Evolutionary conservation across 2,888 invertebrate species (phyloP), one percentile per base, ranked within the genome.

Genomic region (Ypsolopha sequella): DNA sequence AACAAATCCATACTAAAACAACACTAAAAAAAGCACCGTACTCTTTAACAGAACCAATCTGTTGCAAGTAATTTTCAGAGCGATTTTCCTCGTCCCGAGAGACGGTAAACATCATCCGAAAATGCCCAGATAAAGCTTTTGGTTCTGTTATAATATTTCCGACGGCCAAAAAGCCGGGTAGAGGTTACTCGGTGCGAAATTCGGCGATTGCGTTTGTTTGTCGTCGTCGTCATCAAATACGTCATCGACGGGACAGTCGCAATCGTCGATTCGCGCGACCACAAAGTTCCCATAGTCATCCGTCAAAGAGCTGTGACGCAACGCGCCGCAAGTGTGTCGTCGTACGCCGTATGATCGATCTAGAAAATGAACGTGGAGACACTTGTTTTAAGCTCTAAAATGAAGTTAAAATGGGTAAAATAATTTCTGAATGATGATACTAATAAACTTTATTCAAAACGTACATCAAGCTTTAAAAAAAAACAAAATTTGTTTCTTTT

Each of bases 221-320:
- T 9, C 39, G 51, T 44, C 39, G 51, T 44, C 45, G 45, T 11
- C 45, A 46, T 14, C 33, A 48, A 10, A 14, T 11, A 35, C 36
- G 38, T 34, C 43, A 55, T 58, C 60, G 56, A 58, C 60, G 46
- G 58, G 76, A 56, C 85, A 82, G 73, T 82, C 82, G 78, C 82
- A 82, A 73, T 80, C 74, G 67, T 71, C 80, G 55, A 70, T 61
- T 54, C 76, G 76, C 62, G 68, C 64, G 61, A 72, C 85, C 55
- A 85, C 76, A 69, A 86, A 87, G 79, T 87, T 87, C 52, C 87
- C 87, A 75, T 87, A 87, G 72, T 87, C 87, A 78, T 87, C 87
- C 7, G 87, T 87, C 46, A 86, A 78, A 55, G 85, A 72, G 59
- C 73, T 69, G 77, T 87, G 87, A 0, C 80, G 76, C 55, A 75